These are phyloP conservation scores for Phocides pigmalion DNA, from an alignment of 1,140 invertebrate species.

Conservation along the genomic window DNA sequence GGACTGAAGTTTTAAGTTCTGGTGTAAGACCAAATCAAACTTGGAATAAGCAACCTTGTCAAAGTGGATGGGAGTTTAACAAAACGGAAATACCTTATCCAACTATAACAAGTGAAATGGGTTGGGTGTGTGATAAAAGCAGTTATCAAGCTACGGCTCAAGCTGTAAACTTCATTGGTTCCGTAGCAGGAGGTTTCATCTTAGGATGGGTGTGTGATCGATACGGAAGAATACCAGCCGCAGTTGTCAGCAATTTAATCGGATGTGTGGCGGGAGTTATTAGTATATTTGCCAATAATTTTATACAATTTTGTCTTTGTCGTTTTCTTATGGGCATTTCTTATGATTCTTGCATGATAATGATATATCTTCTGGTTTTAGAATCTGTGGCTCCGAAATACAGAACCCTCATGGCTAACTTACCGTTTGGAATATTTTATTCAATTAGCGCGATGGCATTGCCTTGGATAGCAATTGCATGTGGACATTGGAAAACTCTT, in stretches of 20 bases:
- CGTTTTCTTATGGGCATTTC: slow-evolving; percentile 88
- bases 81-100: slow-evolving; percentile 77
- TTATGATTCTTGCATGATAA: slow-evolving; percentile 93
- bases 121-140: slow-evolving; percentile 87
- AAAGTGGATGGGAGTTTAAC: slow-evolving; percentile 85
- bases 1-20: slow-evolving; percentile 56
- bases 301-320: slow-evolving; percentile 85
- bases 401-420: slow-evolving; percentile 85
- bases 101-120: slow-evolving; percentile 79
- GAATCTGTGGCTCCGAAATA: slow-evolving; percentile 87
- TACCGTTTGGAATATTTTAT: slow-evolving; percentile 86
- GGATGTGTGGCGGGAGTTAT: slow-evolving; percentile 86
- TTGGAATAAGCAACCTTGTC: slow-evolving; percentile 75
- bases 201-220: slow-evolving; percentile 88
- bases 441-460: slow-evolving; percentile 85
- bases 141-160: slow-evolving; percentile 87
- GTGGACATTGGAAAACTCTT: slow-evolving; percentile 88
- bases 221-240: slow-evolving; percentile 86
- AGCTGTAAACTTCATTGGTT: slow-evolving; percentile 87
- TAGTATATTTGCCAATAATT: slow-evolving; percentile 85
- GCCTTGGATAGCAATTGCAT: slow-evolving; percentile 86
- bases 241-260: slow-evolving; percentile 86
- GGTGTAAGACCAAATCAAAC: slow-evolving; percentile 44
- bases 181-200: slow-evolving; percentile 88
- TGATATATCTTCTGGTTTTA: slow-evolving; percentile 84